phyloP scores from a whole-genome alignment of 2,797 vertebrate genomes.

The Okamejei kenojei region DNA sequence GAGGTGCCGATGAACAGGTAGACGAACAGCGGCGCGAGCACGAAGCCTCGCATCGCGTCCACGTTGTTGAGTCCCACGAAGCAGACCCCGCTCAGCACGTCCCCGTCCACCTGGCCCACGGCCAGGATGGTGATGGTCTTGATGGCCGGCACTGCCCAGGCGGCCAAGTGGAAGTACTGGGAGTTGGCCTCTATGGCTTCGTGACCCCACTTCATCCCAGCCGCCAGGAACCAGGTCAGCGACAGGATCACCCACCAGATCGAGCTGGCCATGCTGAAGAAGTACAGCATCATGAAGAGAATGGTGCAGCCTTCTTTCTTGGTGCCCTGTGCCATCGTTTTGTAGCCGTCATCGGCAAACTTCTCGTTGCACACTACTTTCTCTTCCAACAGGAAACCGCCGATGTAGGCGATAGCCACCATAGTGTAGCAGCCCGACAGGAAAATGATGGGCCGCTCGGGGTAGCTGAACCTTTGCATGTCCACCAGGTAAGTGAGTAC shows the following conservation, averaged over 20 bases:
- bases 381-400: slow-evolving; percentile 84
- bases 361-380: slow-evolving; percentile 83
- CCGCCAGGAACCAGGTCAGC: slow-evolving; percentile 90
- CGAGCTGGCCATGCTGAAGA: slow-evolving; percentile 96
- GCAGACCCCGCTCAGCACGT: slow-evolving; percentile 83
- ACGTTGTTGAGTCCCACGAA: slow-evolving; percentile 90
- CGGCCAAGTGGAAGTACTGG: slow-evolving; percentile 88
- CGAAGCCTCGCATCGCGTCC: slow-evolving; percentile 83
- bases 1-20: slow-evolving; percentile 91
- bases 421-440: slow-evolving; percentile 91
- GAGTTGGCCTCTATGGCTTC: slow-evolving; percentile 96
- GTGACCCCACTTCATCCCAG: slow-evolving; percentile 94
- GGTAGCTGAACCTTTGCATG: slow-evolving; percentile 94
- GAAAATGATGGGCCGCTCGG: slow-evolving; percentile 89
- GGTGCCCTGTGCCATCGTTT: slow-evolving; percentile 88
- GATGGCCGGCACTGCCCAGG: slow-evolving; percentile 89
- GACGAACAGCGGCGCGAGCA: slow-evolving; percentile 83
- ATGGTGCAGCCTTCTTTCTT: slow-evolving; percentile 94
- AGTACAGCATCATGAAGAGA: slow-evolving; percentile 96
- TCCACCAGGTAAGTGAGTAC: slow-evolving; percentile 92
- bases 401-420: slow-evolving; percentile 85
- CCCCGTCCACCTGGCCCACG: slow-evolving; percentile 86
- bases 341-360: slow-evolving; percentile 74
- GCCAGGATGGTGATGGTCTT: slow-evolving; percentile 91
- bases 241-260: slow-evolving; percentile 97